Evolutionary conservation across 2,797 vertebrate genomes (phyloP).

Genomic region (Pantherophis vulpinus): DNA sequence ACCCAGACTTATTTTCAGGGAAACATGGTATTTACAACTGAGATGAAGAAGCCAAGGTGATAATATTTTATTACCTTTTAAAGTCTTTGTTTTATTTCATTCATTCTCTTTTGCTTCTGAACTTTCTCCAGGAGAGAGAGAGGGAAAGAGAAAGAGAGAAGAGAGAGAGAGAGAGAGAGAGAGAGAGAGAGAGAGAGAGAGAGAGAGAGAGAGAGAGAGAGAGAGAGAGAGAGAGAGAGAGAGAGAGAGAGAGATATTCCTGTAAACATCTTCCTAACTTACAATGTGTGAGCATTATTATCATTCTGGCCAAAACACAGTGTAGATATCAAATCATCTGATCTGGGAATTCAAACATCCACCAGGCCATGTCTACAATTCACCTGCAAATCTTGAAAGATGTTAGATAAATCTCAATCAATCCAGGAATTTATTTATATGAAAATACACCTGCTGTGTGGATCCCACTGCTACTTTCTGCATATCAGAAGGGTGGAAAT

Average conservation of each 20-base stretch:
- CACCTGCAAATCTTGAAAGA: background rate
- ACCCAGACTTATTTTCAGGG: too few relatives aligned
- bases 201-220: background rate
- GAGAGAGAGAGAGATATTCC: background rate
- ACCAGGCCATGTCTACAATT: background rate
- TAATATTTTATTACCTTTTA: conserved; percentile 33
- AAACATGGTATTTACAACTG: too few relatives aligned
- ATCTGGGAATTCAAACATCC: background rate
- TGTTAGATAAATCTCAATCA: background rate
- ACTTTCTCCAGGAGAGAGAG: background rate
- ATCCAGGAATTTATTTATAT: background rate
- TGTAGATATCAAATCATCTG: background rate
- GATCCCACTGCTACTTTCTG: background rate
- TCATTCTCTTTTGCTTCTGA: background rate
- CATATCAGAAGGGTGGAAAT: background rate
- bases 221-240: background rate
- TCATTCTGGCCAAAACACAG: background rate
- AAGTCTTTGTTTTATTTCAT: conserved; percentile 18
- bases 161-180: background rate
- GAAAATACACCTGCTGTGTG: background rate
- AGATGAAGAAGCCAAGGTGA: conserved; percentile 33
- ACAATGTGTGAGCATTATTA: background rate
- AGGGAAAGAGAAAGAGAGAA: background rate
- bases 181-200: background rate
- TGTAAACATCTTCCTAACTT: background rate